Percentiles rank a stretch among this genome's conserved stretches.
These are phyloP conservation scores for Boloria euphrosyne DNA, from an alignment of 2,888 invertebrate species.

Conservation along the genomic window DNA sequence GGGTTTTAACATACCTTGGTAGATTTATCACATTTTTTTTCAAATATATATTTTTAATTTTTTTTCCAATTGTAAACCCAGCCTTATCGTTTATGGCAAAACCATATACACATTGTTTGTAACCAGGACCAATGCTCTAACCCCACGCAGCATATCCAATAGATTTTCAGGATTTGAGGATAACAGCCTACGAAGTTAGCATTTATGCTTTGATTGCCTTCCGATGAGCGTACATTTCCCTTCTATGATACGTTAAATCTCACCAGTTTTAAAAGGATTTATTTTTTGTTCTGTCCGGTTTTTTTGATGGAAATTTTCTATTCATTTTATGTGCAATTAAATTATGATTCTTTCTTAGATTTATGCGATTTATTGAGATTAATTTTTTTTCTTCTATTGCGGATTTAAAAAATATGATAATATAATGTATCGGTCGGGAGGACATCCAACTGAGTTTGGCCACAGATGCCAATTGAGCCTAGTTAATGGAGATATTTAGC, in stretches of 20 bases:
- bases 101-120: constrained; percentile 25
- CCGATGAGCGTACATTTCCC: constrained; percentile 23
- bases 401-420: too few relatives aligned
- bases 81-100: constrained; percentile 5
- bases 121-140: constrained; percentile 8
- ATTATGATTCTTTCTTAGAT: too few relatives aligned
- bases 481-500: too few relatives aligned
- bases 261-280: constrained; percentile 11
- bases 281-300: not conserved
- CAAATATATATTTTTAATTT: not conserved
- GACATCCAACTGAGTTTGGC: too few relatives aligned
- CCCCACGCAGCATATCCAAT: constrained; percentile 20
- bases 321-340: too few relatives aligned
- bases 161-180: constrained; percentile 24
- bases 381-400: too few relatives aligned
- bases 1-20: too few relatives aligned
- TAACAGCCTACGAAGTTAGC: constrained; percentile 2
- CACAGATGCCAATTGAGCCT: too few relatives aligned
- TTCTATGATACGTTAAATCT: constrained; percentile 26
- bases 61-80: constrained; percentile 8
- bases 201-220: constrained; percentile 31
- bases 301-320: too few relatives aligned
- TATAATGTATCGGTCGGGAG: too few relatives aligned
- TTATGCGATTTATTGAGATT: too few relatives aligned
- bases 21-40: too few relatives aligned